Percentiles rank a stretch among this genome's conserved stretches.
These are phyloP conservation scores for Antigone vipio DNA, from an alignment of 2,113 vertebrate genomes.

Conservation along the genomic window DNA sequence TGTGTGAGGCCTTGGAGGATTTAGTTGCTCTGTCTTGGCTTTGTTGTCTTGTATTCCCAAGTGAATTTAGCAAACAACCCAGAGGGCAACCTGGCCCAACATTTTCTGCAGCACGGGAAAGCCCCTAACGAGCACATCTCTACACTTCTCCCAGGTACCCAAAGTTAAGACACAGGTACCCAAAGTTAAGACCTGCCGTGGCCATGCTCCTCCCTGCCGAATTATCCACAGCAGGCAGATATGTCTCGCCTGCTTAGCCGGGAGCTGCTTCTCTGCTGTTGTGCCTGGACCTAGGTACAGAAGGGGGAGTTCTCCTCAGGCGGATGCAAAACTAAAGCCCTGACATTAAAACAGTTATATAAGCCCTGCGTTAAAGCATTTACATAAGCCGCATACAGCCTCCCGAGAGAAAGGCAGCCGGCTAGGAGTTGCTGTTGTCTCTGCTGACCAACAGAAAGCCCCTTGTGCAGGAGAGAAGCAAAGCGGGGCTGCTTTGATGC, in stretches of 20 bases:
- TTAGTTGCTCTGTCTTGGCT: background rate
- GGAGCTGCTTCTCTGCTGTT: background rate
- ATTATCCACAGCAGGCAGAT: background rate
- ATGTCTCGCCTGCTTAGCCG: background rate
- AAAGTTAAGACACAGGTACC: background rate
- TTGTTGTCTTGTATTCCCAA: background rate
- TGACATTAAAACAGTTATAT: conserved; percentile 20
- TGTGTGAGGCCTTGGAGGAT: background rate
- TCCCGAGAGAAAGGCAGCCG: background rate
- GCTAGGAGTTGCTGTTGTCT: background rate
- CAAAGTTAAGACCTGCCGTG: rapidly evolving
- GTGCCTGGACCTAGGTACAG: background rate
- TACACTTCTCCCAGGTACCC: background rate
- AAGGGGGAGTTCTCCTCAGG: background rate
- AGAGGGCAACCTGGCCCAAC: background rate
- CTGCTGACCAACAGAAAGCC: background rate
- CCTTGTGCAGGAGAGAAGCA: background rate
- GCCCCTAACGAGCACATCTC: background rate
- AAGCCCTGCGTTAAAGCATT: background rate
- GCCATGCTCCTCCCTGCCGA: background rate
- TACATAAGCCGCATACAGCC: background rate
- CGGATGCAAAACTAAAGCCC: background rate
- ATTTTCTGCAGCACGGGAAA: background rate
- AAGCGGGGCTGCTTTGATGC: rapidly evolving
- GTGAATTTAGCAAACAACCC: background rate